These are phyloP conservation scores for Phalacrocorax pelagicus DNA, from an alignment of 2,113 vertebrate genomes.

Conservation along the genomic window DNA sequence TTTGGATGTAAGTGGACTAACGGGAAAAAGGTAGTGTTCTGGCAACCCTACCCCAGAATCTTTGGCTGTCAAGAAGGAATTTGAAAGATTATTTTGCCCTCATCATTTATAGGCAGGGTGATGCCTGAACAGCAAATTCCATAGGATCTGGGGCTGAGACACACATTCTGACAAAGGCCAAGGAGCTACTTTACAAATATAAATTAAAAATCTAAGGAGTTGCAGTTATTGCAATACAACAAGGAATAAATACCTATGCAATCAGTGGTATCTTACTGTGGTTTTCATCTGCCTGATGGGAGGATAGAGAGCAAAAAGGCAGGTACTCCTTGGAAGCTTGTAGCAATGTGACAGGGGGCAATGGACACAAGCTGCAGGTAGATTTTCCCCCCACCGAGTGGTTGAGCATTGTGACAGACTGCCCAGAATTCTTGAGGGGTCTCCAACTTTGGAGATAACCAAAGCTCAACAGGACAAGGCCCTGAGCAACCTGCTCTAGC, in stretches of 20 bases:
- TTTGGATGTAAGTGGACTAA: background rate
- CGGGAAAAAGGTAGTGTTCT: background rate
- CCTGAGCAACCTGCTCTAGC: background rate
- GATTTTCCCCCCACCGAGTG: accelerated
- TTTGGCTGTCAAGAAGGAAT: background rate
- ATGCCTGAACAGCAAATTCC: background rate
- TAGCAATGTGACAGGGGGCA: background rate
- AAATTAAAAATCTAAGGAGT: background rate
- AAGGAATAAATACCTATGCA: background rate
- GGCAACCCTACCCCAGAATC: background rate
- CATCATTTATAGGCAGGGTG: background rate
- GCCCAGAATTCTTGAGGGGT: background rate
- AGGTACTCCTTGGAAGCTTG: background rate
- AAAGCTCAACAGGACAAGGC: background rate
- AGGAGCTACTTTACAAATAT: background rate
- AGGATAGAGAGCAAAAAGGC: background rate
- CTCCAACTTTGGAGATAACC: background rate
- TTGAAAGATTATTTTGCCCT: background rate
- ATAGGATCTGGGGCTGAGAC: background rate
- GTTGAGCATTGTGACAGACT: background rate
- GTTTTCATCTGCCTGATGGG: background rate
- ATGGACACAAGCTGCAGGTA: background rate
- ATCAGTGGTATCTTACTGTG: background rate
- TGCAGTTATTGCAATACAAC: background rate
- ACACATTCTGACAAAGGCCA: background rate